phyloP scores from a whole-genome alignment of 2,888 invertebrate genomes.

The Dasysyrphus tricinctus region DNA sequence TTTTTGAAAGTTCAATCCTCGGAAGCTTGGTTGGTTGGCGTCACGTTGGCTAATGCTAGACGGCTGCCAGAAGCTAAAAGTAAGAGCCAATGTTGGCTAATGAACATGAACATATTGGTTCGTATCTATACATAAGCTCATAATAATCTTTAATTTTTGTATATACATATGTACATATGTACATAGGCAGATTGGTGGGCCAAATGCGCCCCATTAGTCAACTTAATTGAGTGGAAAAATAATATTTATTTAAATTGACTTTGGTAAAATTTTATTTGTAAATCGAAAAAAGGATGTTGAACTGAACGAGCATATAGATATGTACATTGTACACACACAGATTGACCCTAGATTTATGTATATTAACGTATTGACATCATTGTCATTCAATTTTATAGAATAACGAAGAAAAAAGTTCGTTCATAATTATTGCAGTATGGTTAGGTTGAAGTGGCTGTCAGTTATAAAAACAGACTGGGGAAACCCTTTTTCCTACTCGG shows the following conservation, averaged over 20 bases:
- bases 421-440: too few relatives aligned
- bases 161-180: too few relatives aligned
- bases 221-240: conserved; percentile 40
- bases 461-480: too few relatives aligned
- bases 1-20: conserved; percentile 1
- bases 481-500: too few relatives aligned
- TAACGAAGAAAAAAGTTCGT: too few relatives aligned
- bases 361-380: too few relatives aligned
- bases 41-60: background rate
- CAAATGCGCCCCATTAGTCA: conserved; percentile 8
- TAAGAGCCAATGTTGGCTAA: background rate
- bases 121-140: background rate
- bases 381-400: too few relatives aligned
- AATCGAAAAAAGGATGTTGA: conserved; percentile 8
- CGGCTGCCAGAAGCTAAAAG: background rate
- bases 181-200: background rate
- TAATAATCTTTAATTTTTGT: background rate
- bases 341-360: too few relatives aligned
- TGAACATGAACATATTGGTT: background rate
- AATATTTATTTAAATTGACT: background rate
- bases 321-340: too few relatives aligned
- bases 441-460: too few relatives aligned
- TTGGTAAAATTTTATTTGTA: background rate
- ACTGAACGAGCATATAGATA: too few relatives aligned
- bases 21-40: background rate